Evolutionary conservation across 2,113 vertebrate genomes (phyloP), one percentile per base, ranked within the genome.

Genomic region (Bujurquina vittata): DNA sequence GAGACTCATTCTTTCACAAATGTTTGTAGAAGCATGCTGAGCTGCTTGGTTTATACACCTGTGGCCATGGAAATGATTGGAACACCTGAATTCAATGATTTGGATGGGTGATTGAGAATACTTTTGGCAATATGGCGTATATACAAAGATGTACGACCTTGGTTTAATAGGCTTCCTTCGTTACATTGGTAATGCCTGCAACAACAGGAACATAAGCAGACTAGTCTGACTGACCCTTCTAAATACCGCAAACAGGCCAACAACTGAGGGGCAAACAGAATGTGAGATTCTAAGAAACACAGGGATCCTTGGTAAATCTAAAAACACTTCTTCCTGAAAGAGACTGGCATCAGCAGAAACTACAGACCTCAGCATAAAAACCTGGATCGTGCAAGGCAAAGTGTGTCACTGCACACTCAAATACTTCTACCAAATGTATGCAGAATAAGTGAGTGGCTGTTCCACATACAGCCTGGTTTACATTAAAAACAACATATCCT

Each of bases 321-420:
- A 43, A 69, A 49, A 31, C 7, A n/a, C 55, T 33, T 43, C 76
- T 40, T 40, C n/a, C 6, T 76, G 55, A 17, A 58, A 76, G 55
- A 31, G 2, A 59, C 3, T 76, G 52, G 29, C 35, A 20, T 76
- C 22, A 29, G 10, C 40, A 14, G 59, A 57, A 59, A 20, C 35
- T 75, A 46, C 55, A 58, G 55, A 23, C 74, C 33, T 76, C 56
- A 59, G 37, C 23, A 76, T 43, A 40, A 76, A 59, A 76, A 61
- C 3, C 49, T 72, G 65, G 29, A 33, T 69, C 23, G 0, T 12
- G 65, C 43, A 46, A 37, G 46, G 26, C 46, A 73, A 55, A 73
- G 35, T 73, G 18, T 35, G 69, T 74, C 52, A 62, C 40, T 75
- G n/a, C 52, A 74, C 65, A 49, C 58, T 61, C 62, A 56, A 59